A percentile compares a stretch with the other conserved stretches of the same genome.
phyloP scores from a whole-genome alignment of 1,140 invertebrate genomes.

The Magallana gigas region DNA sequence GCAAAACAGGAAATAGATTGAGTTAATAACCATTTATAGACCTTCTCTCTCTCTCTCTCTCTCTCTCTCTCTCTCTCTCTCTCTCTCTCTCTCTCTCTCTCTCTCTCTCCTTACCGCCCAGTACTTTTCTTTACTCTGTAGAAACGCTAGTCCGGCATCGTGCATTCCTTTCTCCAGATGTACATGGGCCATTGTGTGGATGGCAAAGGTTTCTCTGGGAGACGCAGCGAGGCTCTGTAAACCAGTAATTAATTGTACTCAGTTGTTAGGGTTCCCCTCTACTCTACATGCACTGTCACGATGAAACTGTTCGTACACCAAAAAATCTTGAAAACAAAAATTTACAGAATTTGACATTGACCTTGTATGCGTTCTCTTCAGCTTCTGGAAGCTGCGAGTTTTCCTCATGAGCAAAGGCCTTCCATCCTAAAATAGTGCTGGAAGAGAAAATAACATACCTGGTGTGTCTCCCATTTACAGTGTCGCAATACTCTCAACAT shows the following conservation, averaged over 20 bases:
- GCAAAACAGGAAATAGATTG: background rate
- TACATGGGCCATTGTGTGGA: slow-evolving; percentile 6
- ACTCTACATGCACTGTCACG: no score
- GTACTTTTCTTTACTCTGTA: slow-evolving; percentile 7
- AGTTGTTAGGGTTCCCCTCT: no score
- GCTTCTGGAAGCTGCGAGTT: background rate
- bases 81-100: background rate
- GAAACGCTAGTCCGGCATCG: background rate
- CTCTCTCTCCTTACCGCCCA: background rate
- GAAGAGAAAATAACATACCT: no score
- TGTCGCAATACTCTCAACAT: no score
- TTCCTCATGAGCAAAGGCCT: slow-evolving; percentile 16
- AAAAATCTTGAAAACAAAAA: no score
- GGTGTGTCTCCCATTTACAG: no score
- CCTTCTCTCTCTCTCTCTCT: no score
- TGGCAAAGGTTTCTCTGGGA: background rate
- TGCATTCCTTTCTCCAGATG: background rate
- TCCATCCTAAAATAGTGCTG: background rate
- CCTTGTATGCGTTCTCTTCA: background rate
- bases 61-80: no score
- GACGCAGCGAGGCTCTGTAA: slow-evolving; percentile 3
- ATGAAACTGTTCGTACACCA: no score
- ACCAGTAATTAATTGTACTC: no score
- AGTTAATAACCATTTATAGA: no score
- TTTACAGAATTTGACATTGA: background rate